Evolutionary conservation across 2,113 vertebrate species (phyloP).

Genomic region (Ptychochromis oligacanthus): DNA sequence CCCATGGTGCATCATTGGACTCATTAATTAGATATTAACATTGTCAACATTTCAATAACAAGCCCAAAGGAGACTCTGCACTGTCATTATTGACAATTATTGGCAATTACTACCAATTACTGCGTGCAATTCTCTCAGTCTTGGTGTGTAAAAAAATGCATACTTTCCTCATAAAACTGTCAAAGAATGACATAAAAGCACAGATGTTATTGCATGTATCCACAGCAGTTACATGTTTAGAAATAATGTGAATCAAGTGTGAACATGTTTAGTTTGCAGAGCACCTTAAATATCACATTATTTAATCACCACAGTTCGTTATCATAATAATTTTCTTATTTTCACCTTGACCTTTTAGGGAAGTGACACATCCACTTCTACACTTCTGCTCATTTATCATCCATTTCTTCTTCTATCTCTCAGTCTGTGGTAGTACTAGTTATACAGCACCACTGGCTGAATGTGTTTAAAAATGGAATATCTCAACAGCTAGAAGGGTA

Average conservation of each 20-base stretch:
- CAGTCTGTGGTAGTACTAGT: constrained; percentile 4
- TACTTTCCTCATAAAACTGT: constrained; percentile 12
- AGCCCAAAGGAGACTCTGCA: constrained; percentile 13
- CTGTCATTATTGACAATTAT: constrained; percentile 49
- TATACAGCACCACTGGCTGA: constrained; percentile 46
- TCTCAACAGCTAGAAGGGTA: constrained; percentile 53
- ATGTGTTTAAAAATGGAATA: constrained; percentile 58
- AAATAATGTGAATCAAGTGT: constrained; percentile 17
- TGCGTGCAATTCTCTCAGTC: constrained; percentile 14
- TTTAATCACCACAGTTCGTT: constrained; percentile 27
- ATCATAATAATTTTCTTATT: constrained; percentile 37
- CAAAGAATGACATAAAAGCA: background rate
- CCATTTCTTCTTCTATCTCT: background rate
- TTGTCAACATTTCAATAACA: constrained; percentile 37
- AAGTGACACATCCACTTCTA: constrained; percentile 48
- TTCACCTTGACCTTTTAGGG: constrained; percentile 59
- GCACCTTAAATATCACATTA: constrained; percentile 31
- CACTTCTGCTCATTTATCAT: constrained; percentile 43
- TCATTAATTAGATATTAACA: constrained; percentile 39
- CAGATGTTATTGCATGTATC: background rate
- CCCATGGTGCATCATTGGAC: background rate
- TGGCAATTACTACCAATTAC: constrained; percentile 31
- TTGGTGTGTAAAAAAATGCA: background rate
- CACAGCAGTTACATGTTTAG: background rate
- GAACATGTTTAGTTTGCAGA: constrained; percentile 25